These are phyloP conservation scores for Bucorvus abyssinicus DNA, from an alignment of 2,797 vertebrate species.

Conservation along the genomic window DNA sequence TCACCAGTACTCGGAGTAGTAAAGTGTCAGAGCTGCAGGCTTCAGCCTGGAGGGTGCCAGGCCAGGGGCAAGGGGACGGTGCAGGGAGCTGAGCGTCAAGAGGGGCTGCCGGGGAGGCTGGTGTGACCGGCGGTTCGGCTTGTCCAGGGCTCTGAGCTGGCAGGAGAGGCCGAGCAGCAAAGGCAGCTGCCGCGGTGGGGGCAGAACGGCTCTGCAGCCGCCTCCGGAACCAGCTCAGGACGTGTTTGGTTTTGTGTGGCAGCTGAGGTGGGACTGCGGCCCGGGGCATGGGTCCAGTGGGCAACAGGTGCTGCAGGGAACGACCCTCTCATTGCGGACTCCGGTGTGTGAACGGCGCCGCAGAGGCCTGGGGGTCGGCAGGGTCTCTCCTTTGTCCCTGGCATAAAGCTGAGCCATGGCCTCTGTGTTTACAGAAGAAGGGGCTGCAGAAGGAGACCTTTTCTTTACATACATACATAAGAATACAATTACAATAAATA, in stretches of 20 bases:
- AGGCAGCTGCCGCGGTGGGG: background rate
- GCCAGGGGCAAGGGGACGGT: too few relatives aligned
- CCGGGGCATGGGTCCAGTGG: too few relatives aligned
- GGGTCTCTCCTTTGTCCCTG: background rate
- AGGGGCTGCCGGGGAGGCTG: background rate
- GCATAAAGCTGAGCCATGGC: background rate
- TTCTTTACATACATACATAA: background rate
- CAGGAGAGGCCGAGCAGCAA: background rate
- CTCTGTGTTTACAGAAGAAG: background rate
- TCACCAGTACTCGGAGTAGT: background rate
- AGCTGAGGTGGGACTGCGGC: too few relatives aligned
- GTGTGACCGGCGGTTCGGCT: background rate
- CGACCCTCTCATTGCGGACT: background rate
- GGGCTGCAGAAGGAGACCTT: background rate
- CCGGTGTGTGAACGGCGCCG: rapidly evolving
- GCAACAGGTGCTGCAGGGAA: background rate
- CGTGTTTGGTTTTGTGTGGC: too few relatives aligned
- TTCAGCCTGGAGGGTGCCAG: too few relatives aligned
- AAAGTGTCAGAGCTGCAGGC: too few relatives aligned
- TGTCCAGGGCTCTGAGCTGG: background rate
- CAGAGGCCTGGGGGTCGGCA: background rate
- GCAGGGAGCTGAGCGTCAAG: too few relatives aligned
- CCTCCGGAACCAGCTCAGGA: too few relatives aligned
- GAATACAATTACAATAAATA: too few relatives aligned
- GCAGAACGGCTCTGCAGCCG: too few relatives aligned